Base-by-base conservation (phyloP, 2,888 invertebrate genomes). In the Urechis unicinctus region DNA sequence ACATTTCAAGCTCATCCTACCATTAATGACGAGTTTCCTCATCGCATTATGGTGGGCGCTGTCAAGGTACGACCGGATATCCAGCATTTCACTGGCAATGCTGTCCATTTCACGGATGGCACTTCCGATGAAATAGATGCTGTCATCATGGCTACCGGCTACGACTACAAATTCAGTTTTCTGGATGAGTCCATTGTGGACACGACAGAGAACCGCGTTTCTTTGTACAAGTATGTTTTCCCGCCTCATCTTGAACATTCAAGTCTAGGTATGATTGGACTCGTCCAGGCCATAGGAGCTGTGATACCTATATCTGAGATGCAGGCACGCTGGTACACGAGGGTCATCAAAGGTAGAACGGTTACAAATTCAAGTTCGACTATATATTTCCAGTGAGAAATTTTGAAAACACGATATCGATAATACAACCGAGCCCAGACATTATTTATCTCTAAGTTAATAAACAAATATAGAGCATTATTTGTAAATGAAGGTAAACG, bases 1-100 rank as follows among this genome's bases (percentile, higher is more conserved):
- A 62, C 68, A 2, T 61, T 74, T 0, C 66, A 71, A 50, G 70
- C 72, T 3, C 74, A 75, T 55, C 74, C 74, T 1, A 75, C 74
- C 52, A 74, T 81, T 52, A 79, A 79, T 59, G 81, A 81, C 64
- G 79, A 79, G 48, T 68, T 81, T 3, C 79, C 80, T 2, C 74
- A 77, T 56, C 70, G 79, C 48, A 77, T 81, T 46, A 70, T 78
- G 58, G 73, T 70, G 17, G 79, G 78, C 13, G 64, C 67, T 5
- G 67, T 79, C 3, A 57, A 61, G 48, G 66, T 78, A 3, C 72
- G 70, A 59, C 69, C 73, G 26, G 63, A 75, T 48, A 65, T 79
- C 4, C 53, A 53, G 9, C 30, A 60, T 5, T 73, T 79, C 58
- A 57, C 59, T 2, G 62, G 65, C n/a, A 57, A 59, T 31, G 61